These are phyloP conservation scores for Cinclus cinclus DNA, from an alignment of 2,113 vertebrate genomes.

Conservation along the genomic window DNA sequence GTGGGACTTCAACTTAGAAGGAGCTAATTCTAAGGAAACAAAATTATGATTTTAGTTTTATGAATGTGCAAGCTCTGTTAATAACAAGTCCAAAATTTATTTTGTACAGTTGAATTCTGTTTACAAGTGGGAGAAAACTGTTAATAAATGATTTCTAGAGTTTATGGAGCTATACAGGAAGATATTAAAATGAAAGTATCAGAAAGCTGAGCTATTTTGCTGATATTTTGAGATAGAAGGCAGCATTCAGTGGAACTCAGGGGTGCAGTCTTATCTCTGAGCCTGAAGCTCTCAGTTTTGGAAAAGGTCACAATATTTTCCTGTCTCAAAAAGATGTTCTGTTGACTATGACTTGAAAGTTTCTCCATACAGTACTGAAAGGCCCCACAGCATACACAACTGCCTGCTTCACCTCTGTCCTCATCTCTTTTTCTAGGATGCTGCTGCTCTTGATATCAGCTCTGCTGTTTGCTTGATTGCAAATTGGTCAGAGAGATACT, in stretches of 20 bases:
- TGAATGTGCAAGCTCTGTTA: neutral
- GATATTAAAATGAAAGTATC: neutral
- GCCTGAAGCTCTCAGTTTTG: neutral
- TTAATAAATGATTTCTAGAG: neutral
- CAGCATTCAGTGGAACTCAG: neutral
- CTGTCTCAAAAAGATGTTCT: neutral
- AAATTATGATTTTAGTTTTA: neutral
- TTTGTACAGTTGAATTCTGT: neutral
- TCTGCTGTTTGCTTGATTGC: neutral
- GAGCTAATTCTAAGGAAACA: neutral
- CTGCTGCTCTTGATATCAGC: neutral
- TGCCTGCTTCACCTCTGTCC: neutral
- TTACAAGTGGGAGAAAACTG: neutral
- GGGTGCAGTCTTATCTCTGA: neutral
- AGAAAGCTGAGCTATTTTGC: neutral
- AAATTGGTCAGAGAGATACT: accelerated
- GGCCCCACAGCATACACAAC: neutral
- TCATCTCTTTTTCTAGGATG: neutral
- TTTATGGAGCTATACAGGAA: neutral
- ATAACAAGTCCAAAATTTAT: neutral
- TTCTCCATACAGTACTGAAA: neutral
- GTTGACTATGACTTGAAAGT: neutral
- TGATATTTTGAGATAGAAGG: neutral
- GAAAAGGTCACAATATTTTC: neutral
- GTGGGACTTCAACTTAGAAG: neutral